Evolutionary conservation across 2,797 vertebrate species (phyloP), one percentile per base, ranked within the genome.

Genomic region (Scolopax rusticola): DNA sequence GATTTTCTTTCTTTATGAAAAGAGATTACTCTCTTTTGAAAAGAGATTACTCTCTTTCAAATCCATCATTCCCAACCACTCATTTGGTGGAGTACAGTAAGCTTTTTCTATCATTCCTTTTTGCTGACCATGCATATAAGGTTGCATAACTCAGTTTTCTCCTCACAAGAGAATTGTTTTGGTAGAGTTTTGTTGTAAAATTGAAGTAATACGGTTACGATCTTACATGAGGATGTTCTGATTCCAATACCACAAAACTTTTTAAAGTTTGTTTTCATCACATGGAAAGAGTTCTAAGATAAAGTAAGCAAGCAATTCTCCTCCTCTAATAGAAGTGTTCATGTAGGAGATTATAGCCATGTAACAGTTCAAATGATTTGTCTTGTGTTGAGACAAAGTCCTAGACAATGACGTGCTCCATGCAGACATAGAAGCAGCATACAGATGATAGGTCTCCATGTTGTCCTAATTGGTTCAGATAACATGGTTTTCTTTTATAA

Each of bases 61-160:
- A 87, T 91, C 43, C 70, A 24, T 57, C 77, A 47, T 84, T 95
- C 51, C 41, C 38, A 97, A 90, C 94, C 81, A 94, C 51, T 96
- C 89, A 97, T 95, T 95, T 94, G 93, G 96, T 95, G 93, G 96
- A 87, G 93, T 74, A 84, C 67, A 82, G 25, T 41, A 90, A 95
- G 70, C 40, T 95, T 90, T 92, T 96, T 92, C 83, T 77, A 77
- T 59, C 54, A 54, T 33, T 87, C 24, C 45, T 30, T 95, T 76
- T 70, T 90, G 84, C 93, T 95, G 85, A 94, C 78, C 86, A 36
- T 8, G 33, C 76, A 79, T 28, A 54, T 48, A 60, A 87, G 77
- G 82, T 75, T 84, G 36, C 5, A 27, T 54, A 82, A 69, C 69
- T 86, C 24, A 32, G 30, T 45, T n/a, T 65, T 73, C 32, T 74